A percentile compares a stretch with the other conserved stretches of the same genome.
phyloP scores from a whole-genome alignment of 1,140 invertebrate genomes.

The Leptoteleia sp. region DNA sequence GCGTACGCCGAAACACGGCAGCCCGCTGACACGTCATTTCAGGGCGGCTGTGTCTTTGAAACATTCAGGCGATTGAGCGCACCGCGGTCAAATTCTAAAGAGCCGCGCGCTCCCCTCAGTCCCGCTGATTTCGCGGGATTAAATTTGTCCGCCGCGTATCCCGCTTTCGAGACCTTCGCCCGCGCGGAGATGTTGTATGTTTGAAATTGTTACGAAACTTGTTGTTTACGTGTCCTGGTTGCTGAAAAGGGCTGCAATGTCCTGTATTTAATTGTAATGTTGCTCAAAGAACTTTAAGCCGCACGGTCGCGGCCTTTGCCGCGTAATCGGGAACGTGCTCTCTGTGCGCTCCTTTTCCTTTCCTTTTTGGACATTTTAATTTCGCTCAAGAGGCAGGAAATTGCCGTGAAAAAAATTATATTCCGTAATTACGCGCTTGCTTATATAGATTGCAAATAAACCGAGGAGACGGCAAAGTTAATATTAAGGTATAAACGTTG shows the following conservation, averaged over 20 bases:
- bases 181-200: no score
- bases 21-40: slow-evolving; percentile 41
- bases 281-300: slow-evolving; percentile 53
- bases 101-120: no score
- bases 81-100: no score
- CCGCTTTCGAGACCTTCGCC: no score
- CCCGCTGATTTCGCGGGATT: no score
- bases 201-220: slow-evolving; percentile 41
- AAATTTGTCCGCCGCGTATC: no score
- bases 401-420: slow-evolving; percentile 52
- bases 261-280: slow-evolving; percentile 50
- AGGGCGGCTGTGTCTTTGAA: neutral
- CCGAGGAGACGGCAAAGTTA: neutral
- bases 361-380: slow-evolving; percentile 56
- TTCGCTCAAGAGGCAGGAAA: slow-evolving; percentile 50
- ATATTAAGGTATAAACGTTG: no score
- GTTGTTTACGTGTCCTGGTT: slow-evolving; percentile 25
- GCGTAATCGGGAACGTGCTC: slow-evolving; percentile 55
- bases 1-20: slow-evolving; percentile 37
- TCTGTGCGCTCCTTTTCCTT: slow-evolving; percentile 19
- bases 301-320: slow-evolving; percentile 43
- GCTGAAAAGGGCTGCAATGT: slow-evolving; percentile 20
- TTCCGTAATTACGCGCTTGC: slow-evolving; percentile 45
- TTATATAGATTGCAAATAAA: slow-evolving; percentile 45
- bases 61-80: no score